Evolutionary conservation across 2,888 invertebrate genomes (phyloP).

Genomic region (Didymodactylos carnosus): DNA sequence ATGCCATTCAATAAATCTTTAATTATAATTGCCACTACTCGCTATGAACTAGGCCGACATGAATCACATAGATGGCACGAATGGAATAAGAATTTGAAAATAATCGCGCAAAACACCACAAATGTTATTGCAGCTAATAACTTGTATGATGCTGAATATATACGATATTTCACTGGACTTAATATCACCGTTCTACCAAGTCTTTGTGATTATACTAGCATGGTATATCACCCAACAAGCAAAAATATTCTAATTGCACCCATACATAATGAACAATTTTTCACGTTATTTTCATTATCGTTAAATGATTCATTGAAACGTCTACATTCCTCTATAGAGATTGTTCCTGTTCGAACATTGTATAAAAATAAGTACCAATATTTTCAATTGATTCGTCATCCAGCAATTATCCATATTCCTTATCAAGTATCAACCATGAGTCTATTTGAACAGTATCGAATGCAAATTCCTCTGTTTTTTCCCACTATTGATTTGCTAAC

Average conservation of each 20-base stretch:
- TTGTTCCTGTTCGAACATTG: not conserved
- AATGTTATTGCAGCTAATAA: conserved; percentile 15
- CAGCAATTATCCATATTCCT: conserved; percentile 15
- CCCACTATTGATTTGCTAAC: conserved; percentile 15
- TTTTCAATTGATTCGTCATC: conserved; percentile 6
- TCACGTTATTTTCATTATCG: not conserved
- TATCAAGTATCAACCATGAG: conserved; percentile 16
- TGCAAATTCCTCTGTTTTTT: conserved; percentile 16
- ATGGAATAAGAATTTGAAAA: conserved; percentile 15
- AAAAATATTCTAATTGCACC: conserved; percentile 1
- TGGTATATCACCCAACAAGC: not conserved
- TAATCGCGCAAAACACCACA: conserved; percentile 9
- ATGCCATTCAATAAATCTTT: conserved; percentile 9
- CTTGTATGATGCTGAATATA: conserved; percentile 12
- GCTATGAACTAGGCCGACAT: conserved; percentile 2
- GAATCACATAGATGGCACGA: conserved; percentile 6
- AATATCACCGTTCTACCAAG: not conserved
- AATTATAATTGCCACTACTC: not conserved
- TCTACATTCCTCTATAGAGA: not conserved
- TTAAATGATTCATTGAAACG: no score
- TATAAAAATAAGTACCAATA: conserved; percentile 1
- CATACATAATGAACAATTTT: not conserved
- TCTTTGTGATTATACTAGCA: conserved; percentile 1
- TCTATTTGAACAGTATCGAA: conserved; percentile 16
- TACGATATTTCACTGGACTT: not conserved